A percentile compares a stretch with the other conserved stretches of the same genome.
Conservation (phyloP, 2,113 vertebrate genomes). For the Eulemur rufifrons region DNA sequence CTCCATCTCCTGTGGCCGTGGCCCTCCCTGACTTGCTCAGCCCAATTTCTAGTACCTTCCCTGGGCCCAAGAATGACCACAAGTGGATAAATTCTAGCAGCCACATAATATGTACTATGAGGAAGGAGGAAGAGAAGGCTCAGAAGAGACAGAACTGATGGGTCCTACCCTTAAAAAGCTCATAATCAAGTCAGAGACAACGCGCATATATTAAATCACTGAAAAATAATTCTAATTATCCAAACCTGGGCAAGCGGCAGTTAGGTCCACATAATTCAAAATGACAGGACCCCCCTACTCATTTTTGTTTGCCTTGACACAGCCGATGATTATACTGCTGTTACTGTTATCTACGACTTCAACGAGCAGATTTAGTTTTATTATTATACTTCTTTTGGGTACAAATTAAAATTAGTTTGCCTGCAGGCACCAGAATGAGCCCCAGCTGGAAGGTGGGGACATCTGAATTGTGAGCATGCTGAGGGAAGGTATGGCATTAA, state of each 20-base stretch:
- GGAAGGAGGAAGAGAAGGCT: background rate
- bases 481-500: background rate
- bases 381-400: background rate
- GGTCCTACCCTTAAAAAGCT: background rate
- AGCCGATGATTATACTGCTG: background rate
- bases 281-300: background rate
- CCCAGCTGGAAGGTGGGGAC: background rate
- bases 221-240: slow-evolving; percentile 17
- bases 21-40: background rate
- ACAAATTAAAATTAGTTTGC: background rate
- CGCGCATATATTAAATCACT: background rate
- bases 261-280: background rate
- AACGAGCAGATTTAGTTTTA: background rate
- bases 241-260: background rate
- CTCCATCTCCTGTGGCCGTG: background rate
- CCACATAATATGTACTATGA: background rate
- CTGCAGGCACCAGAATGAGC: background rate
- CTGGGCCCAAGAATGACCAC: background rate
- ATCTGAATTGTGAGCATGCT: background rate
- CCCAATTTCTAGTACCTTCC: slow-evolving; percentile 7
- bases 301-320: background rate
- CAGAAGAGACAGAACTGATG: background rate
- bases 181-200: background rate
- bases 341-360: background rate
- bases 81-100: background rate